Evolutionary conservation across 2,113 vertebrate genomes (phyloP).

Genomic region (Planiliza haematocheilus): DNA sequence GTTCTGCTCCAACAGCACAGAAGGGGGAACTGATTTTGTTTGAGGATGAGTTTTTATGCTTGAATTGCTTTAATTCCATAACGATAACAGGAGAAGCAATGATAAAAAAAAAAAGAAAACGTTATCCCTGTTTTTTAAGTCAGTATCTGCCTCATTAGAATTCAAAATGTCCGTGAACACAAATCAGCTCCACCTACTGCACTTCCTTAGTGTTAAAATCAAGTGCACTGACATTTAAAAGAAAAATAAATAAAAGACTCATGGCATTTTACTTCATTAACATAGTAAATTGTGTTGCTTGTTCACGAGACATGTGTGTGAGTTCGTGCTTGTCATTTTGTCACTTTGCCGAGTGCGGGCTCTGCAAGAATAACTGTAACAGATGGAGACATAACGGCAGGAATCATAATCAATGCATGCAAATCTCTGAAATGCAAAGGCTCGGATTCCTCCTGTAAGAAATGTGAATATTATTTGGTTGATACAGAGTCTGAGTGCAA

Average conservation of each 20-base stretch:
- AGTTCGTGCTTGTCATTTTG: neutral
- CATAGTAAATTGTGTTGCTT: slow-evolving; percentile 53
- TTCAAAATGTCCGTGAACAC: too few relatives aligned
- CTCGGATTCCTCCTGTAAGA: neutral
- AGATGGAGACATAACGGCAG: neutral
- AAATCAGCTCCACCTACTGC: slow-evolving; percentile 36
- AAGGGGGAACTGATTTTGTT: slow-evolving; percentile 28
- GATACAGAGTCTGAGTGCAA: neutral
- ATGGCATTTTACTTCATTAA: slow-evolving; percentile 70
- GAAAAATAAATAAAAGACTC: slow-evolving; percentile 34
- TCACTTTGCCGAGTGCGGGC: neutral
- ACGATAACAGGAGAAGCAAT: slow-evolving; percentile 17
- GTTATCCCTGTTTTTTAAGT: neutral
- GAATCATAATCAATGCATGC: slow-evolving; percentile 1
- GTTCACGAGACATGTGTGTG: slow-evolving; percentile 21
- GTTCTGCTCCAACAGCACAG: slow-evolving; percentile 44
- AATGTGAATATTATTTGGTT: neutral
- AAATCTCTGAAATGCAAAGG: slow-evolving; percentile 9
- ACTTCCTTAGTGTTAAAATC: slow-evolving; percentile 37
- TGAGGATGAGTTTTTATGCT: slow-evolving; percentile 29
- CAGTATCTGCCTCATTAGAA: too few relatives aligned
- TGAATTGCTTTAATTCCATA: slow-evolving; percentile 44
- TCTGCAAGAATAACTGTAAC: slow-evolving; percentile 13
- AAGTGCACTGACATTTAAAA: slow-evolving; percentile 66
- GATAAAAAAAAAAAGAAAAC: neutral